Evolutionary conservation across 2,797 vertebrate species (phyloP).

Genomic region (Ptychobarbus kaznakovi): DNA sequence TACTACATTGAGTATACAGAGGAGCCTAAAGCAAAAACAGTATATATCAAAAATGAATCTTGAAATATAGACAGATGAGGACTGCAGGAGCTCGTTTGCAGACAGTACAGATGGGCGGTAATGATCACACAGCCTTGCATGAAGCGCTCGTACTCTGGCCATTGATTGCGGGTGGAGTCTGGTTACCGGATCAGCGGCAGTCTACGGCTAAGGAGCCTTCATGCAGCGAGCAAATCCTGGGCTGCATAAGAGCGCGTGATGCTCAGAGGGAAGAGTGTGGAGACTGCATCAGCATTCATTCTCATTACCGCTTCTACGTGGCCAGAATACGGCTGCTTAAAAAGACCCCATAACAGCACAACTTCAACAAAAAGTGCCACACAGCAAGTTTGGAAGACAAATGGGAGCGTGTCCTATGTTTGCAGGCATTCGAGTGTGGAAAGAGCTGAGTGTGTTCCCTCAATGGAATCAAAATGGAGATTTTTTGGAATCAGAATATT

Average conservation of each 20-base stretch:
- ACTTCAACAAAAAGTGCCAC: conserved; percentile 72
- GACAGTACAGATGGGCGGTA: conserved; percentile 47
- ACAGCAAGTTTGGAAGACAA: conserved; percentile 69
- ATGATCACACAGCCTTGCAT: conserved; percentile 34
- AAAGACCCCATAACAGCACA: conserved; percentile 67
- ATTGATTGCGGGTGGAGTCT: conserved; percentile 40
- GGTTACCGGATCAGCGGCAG: conserved; percentile 34
- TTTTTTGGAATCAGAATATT: conserved; percentile 71
- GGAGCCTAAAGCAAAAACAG: conserved; percentile 21
- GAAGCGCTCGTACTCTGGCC: conserved; percentile 13
- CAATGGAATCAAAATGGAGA: conserved; percentile 76
- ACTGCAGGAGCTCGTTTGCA: not conserved
- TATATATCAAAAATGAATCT: conserved; percentile 20
- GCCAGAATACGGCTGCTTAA: conserved; percentile 69
- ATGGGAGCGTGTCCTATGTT: conserved; percentile 47
- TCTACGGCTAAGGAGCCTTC: conserved; percentile 39
- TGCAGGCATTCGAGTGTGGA: conserved; percentile 76
- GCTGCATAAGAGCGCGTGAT: not conserved
- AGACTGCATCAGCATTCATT: conserved; percentile 75
- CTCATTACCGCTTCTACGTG: conserved; percentile 76
- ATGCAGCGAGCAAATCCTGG: conserved; percentile 56
- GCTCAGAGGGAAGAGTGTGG: conserved; percentile 61
- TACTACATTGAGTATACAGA: not conserved
- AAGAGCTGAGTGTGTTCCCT: conserved; percentile 78
- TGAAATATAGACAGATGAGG: conserved; percentile 28